A percentile compares a stretch with the other conserved stretches of the same genome.
phyloP scores from a whole-genome alignment of 2,888 invertebrate genomes.

The Drosophila emarginata region DNA sequence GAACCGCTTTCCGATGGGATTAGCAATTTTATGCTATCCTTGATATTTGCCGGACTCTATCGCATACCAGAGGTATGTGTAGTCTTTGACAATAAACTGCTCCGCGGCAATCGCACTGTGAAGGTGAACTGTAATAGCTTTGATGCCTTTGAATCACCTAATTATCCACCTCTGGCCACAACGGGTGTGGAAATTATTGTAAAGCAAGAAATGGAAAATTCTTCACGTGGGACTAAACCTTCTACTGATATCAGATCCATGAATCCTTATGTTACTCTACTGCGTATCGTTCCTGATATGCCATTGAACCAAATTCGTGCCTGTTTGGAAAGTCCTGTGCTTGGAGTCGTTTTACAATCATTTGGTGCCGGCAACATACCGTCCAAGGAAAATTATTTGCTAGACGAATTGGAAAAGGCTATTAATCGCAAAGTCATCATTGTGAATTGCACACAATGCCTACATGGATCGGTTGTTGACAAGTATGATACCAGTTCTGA shows the following conservation, averaged over 20 bases:
- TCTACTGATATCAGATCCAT: slow-evolving; percentile 89
- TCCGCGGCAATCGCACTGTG: slow-evolving; percentile 90
- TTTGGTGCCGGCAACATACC: slow-evolving; percentile 98
- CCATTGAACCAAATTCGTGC: slow-evolving; percentile 89
- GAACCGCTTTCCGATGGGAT: slow-evolving; percentile 96
- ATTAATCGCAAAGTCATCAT: slow-evolving; percentile 90
- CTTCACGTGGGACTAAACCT: slow-evolving; percentile 85
- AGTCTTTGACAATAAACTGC: slow-evolving; percentile 93
- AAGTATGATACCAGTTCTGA: slow-evolving; percentile 94
- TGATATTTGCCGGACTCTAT: slow-evolving; percentile 94
- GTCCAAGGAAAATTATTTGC: slow-evolving; percentile 89
- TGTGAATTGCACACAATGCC: slow-evolving; percentile 96
- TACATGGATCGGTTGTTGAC: slow-evolving; percentile 90
- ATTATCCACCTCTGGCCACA: slow-evolving; percentile 90
- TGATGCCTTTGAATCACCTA: slow-evolving; percentile 86
- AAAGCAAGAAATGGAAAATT: slow-evolving; percentile 84
- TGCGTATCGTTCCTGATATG: slow-evolving; percentile 96
- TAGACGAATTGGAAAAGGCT: slow-evolving; percentile 88
- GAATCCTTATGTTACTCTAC: slow-evolving; percentile 92
- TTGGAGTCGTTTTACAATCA: slow-evolving; percentile 93
- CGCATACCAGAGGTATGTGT: slow-evolving; percentile 96
- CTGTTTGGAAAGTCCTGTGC: slow-evolving; percentile 89
- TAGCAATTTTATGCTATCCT: slow-evolving; percentile 95
- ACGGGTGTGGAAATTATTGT: slow-evolving; percentile 90
- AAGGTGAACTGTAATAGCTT: slow-evolving; percentile 79